Base-by-base conservation (phyloP, 2,888 invertebrate genomes). In the Cryptus viduatorius region DNA sequence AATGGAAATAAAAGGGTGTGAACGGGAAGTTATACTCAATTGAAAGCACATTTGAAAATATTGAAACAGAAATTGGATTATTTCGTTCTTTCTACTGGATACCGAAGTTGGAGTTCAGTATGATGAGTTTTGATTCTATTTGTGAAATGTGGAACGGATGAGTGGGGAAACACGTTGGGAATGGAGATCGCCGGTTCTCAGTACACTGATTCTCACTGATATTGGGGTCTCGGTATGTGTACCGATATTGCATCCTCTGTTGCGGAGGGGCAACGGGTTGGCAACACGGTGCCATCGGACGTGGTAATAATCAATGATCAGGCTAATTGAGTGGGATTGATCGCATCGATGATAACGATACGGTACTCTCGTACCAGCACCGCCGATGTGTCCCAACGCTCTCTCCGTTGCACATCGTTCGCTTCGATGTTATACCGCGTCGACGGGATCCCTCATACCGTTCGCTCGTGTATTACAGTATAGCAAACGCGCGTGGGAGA, bases 311-410 rank as follows among this genome's bases (percentile, higher is more conserved):
- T 93, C 93, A 93, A 93, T 93, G 93, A 93, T 93, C 93, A 92
- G 91, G 90, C 92, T 93, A 93, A 93, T 93, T 93, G 92, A 93
- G 92, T 92, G 92, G 91, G 92, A 93, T 93, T 92, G 93, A 93
- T 93, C 89, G 91, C 91, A 90, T 93, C 93, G 93, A 92, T 91
- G 91, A 92, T 92, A 92, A 91, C 91, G 90, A 91, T 89, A 89
- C 89, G 89, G 87, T 87, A 85, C 83, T 87, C 87, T 86, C 86
- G 87, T 83, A 88, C 84, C 82, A 67, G 46, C 48, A 73, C 31
- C 68, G 48, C 37, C 37, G 37, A 7, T 37, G 56, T 37, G 31
- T 65, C 31, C 65, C 67, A 78, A 37, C 56, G 7, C 14, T 12
- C 72, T 69, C 53, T 46, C 77, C 31, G 46, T 73, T 42, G 73